A percentile compares a stretch with the other conserved stretches of the same genome.
phyloP scores from a whole-genome alignment of 2,113 vertebrate species.

The Orycteropus afer region DNA sequence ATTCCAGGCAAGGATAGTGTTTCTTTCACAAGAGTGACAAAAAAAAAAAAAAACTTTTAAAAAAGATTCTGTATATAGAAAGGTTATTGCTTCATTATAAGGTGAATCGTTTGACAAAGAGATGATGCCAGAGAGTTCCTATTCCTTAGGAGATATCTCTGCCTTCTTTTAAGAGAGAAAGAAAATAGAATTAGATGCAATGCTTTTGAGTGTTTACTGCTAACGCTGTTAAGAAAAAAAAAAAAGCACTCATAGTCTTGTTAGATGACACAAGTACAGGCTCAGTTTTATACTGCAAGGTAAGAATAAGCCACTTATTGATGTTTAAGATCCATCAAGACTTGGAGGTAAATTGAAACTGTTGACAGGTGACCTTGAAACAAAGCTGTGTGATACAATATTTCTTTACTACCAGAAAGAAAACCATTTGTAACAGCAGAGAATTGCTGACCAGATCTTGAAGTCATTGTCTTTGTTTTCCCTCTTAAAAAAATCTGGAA shows the following conservation, averaged over 20 bases:
- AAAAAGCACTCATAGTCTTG: background rate
- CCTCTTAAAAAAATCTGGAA: conserved; percentile 42
- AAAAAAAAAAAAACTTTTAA: background rate
- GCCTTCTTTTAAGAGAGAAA: conserved; percentile 15
- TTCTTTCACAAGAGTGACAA: conserved; percentile 42
- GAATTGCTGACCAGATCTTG: conserved; percentile 53
- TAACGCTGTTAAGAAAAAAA: conserved; percentile 45
- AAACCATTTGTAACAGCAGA: conserved; percentile 60
- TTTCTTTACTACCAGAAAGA: conserved; percentile 45
- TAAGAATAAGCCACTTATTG: conserved; percentile 16
- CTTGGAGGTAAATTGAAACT: conserved; percentile 61
- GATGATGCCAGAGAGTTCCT: background rate
- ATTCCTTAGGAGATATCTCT: conserved; percentile 36
- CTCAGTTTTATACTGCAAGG: conserved; percentile 33
- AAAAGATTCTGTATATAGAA: conserved; percentile 41
- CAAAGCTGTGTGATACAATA: background rate
- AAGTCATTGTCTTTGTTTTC: background rate
- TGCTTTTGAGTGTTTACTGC: conserved; percentile 30
- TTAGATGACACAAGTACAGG: conserved; percentile 17
- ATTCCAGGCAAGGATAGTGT: background rate
- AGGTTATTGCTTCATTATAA: conserved; percentile 30
- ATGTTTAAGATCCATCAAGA: conserved; percentile 33
- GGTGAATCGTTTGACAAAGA: conserved; percentile 41
- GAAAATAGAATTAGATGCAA: conserved; percentile 12
- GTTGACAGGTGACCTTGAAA: conserved; percentile 65